These are phyloP conservation scores for Ara ararauna DNA, from an alignment of 2,797 vertebrate species.

Conservation along the genomic window DNA sequence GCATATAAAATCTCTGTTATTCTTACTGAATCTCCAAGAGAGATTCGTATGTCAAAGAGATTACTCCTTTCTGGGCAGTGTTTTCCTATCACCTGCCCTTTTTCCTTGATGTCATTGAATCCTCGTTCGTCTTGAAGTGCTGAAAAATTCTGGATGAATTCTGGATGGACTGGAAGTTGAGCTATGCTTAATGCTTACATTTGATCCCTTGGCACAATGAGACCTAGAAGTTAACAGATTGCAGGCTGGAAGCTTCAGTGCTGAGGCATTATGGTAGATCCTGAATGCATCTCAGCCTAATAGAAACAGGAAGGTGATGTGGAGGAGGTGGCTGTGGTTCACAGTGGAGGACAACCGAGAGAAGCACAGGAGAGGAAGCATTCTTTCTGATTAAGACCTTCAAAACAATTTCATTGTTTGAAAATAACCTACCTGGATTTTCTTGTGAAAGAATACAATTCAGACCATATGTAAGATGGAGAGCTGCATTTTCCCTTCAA, in stretches of 20 bases:
- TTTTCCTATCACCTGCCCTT: background rate
- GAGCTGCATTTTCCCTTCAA: background rate
- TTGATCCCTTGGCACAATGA: background rate
- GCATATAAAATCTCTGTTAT: background rate
- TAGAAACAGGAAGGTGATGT: background rate
- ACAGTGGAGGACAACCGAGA: rapidly evolving
- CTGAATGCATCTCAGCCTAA: background rate
- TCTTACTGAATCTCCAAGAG: background rate
- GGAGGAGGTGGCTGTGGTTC: background rate
- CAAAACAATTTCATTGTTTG: background rate
- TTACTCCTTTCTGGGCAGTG: background rate
- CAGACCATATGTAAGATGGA: background rate
- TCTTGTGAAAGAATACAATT: background rate
- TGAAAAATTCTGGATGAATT: background rate
- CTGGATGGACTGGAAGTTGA: background rate
- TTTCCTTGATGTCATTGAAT: background rate
- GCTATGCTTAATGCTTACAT: background rate
- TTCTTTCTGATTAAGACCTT: background rate
- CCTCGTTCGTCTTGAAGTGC: rapidly evolving
- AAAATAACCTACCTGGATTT: background rate
- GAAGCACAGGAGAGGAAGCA: background rate
- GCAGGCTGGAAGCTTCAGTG: background rate
- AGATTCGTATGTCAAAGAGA: background rate
- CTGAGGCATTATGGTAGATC: background rate
- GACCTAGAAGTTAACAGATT: background rate